phyloP scores from a whole-genome alignment of 2,113 vertebrate species.

The Rhabdomys dilectus region DNA sequence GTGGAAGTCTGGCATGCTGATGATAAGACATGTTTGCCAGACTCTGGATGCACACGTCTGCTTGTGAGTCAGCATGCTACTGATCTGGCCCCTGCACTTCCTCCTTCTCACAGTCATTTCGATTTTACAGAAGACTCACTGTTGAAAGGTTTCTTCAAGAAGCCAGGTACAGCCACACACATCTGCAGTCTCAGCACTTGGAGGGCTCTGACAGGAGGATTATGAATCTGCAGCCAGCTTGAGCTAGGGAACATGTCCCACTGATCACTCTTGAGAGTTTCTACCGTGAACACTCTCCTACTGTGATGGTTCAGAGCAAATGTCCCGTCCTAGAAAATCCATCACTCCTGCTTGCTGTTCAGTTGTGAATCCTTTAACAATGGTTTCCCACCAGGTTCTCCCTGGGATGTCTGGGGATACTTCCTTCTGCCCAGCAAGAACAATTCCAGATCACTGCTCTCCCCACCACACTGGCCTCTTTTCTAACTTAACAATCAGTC shows the following conservation, averaged over 20 bases:
- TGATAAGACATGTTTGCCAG: rapidly evolving
- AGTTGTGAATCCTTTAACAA: neutral
- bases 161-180: no score
- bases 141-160: neutral
- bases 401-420: neutral
- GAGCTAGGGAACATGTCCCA: neutral
- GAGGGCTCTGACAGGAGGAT: no score
- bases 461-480: no score
- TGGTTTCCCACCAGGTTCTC: neutral
- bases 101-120: rapidly evolving
- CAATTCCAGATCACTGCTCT: neutral
- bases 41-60: neutral
- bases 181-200: neutral
- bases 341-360: neutral
- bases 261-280: neutral
- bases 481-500: neutral
- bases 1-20: rapidly evolving
- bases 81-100: no score
- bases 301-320: no score
- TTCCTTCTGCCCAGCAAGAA: neutral
- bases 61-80: neutral
- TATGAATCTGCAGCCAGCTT: neutral
- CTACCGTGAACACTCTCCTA: no score
- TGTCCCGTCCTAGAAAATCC: rapidly evolving
- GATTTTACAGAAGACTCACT: neutral